Conservation (phyloP, 2,797 vertebrate species). For the Mormyrops attenuatus region DNA sequence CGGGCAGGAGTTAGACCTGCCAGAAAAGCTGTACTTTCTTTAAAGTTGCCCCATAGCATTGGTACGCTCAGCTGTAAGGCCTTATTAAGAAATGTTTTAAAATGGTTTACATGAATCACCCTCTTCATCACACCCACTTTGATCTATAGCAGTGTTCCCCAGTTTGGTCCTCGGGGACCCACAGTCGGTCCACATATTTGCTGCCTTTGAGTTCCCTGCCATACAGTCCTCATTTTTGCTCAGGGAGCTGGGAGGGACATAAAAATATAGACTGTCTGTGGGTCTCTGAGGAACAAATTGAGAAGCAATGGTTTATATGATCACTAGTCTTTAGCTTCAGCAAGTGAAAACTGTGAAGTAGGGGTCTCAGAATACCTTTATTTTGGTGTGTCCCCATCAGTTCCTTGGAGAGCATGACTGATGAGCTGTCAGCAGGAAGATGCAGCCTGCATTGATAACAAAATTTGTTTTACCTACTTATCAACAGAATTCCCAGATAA, state of each 20-base stretch:
- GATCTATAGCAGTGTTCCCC: not conserved
- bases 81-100: not conserved
- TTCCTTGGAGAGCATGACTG: not conserved
- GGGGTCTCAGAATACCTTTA: not conserved
- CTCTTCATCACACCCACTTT: not conserved
- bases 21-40: not conserved
- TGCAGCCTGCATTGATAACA: not conserved
- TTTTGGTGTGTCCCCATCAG: not conserved
- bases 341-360: not conserved
- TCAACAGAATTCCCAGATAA: not conserved
- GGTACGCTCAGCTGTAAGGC: not conserved
- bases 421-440: not conserved
- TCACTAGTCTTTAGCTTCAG: not conserved
- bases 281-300: not conserved
- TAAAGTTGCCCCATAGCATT: not conserved
- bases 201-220: too few species aligned
- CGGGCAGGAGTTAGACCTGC: not conserved
- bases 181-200: not conserved
- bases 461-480: not conserved
- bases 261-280: not conserved
- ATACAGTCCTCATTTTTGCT: not conserved
- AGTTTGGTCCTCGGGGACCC: not conserved
- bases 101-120: not conserved
- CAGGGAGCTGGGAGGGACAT: not conserved
- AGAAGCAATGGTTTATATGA: not conserved